phyloP scores from a whole-genome alignment of 2,888 invertebrate species.

The Euplexia lucipara region DNA sequence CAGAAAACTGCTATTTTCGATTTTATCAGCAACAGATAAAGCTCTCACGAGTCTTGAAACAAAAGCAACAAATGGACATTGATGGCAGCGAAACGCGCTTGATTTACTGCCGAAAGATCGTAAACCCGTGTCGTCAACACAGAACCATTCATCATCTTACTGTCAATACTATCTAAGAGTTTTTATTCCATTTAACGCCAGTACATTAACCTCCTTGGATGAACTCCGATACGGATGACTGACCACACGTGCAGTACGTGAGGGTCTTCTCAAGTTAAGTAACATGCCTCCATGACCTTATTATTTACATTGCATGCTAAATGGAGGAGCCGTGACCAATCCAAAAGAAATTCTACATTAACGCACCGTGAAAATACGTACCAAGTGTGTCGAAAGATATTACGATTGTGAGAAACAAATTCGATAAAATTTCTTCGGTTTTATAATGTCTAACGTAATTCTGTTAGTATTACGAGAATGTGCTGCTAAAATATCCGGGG shows the following conservation, averaged over 20 bases:
- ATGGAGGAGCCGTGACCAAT: conserved; percentile 54
- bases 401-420: conserved; percentile 40
- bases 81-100: conserved; percentile 50
- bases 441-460: conserved; percentile 31
- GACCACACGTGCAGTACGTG: conserved; percentile 65
- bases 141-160: conserved; percentile 80
- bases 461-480: conserved; percentile 29
- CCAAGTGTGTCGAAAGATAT: conserved; percentile 44
- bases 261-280: conserved; percentile 56
- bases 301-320: conserved; percentile 57
- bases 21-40: conserved; percentile 23
- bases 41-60: conserved; percentile 11
- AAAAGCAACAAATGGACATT: conserved; percentile 54
- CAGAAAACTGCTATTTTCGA: neutral
- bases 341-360: conserved; percentile 53
- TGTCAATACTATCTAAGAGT: conserved; percentile 85
- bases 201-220: conserved; percentile 82
- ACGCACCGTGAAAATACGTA: conserved; percentile 47
- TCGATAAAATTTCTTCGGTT: conserved; percentile 29
- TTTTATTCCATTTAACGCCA: conserved; percentile 75
- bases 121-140: conserved; percentile 77
- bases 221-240: conserved; percentile 69
- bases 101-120: conserved; percentile 71
- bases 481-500: conserved; percentile 63
- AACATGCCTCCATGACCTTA: conserved; percentile 47